Conservation (phyloP, 2,888 invertebrate species). For the Nephrotoma appendiculata region DNA sequence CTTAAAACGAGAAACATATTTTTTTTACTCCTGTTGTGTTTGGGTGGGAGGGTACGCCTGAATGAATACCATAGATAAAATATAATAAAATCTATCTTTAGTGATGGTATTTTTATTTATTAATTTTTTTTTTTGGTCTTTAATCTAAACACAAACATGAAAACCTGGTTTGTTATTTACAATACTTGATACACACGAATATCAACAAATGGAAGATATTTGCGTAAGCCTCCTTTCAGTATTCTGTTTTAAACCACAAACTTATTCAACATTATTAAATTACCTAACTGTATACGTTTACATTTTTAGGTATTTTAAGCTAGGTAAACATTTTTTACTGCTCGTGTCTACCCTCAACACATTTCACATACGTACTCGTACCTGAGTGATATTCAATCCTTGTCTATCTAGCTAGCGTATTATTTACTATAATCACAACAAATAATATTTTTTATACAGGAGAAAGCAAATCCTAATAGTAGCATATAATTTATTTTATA, state of each 20-base stretch:
- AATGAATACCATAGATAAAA: not conserved
- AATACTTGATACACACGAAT: not conserved
- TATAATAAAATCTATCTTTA: not conserved
- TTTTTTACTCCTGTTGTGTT: not conserved
- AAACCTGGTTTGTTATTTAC: not conserved
- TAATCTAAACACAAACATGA: not conserved
- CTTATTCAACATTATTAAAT: not conserved
- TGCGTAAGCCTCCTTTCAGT: not conserved
- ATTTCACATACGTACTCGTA: not conserved
- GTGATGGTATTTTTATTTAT: not conserved
- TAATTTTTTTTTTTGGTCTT: not conserved
- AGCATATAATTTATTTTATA: not conserved
- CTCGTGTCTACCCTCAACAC: not conserved
- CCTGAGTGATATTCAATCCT: not conserved
- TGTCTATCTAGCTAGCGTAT: not conserved
- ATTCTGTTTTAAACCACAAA: not conserved
- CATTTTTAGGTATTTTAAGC: not conserved
- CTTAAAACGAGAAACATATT: not conserved
- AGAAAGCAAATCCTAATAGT: not conserved
- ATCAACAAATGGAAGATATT: not conserved
- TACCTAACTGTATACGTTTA: not conserved
- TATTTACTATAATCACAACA: not conserved
- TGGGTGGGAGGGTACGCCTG: not conserved
- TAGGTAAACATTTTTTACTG: not conserved
- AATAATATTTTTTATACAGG: not conserved